A percentile compares a stretch with the other conserved stretches of the same genome.
Conservation (phyloP, 2,113 vertebrate genomes). For the Maccullochella peelii region DNA sequence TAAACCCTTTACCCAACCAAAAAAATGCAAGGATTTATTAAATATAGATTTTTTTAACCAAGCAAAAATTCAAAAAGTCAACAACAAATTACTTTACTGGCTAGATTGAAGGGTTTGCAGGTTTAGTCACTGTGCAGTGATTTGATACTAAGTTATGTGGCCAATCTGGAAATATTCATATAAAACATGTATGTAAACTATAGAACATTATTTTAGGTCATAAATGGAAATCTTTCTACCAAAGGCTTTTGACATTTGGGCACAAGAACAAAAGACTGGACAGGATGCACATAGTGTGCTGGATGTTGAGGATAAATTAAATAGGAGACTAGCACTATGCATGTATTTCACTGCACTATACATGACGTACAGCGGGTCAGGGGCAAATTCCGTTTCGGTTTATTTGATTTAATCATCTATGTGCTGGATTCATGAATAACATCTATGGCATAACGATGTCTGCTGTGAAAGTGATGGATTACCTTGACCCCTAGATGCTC, state of each 20-base stretch:
- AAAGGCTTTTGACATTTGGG: background rate
- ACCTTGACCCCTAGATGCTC: constrained; percentile 79
- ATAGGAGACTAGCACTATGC: constrained; percentile 1
- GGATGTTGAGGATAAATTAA: constrained; percentile 33
- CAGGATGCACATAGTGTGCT: constrained; percentile 3
- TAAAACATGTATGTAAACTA: constrained; percentile 16
- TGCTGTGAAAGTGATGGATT: constrained; percentile 81
- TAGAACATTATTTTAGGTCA: background rate
- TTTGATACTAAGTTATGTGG: background rate
- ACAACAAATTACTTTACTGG: background rate
- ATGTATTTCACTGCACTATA: constrained; percentile 47
- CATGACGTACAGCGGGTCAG: constrained; percentile 56
- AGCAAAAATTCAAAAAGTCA: background rate
- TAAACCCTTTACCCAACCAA: background rate
- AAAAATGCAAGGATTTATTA: too few species aligned
- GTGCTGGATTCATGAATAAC: constrained; percentile 76
- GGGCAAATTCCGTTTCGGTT: constrained; percentile 62
- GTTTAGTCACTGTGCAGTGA: background rate
- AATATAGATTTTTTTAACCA: background rate
- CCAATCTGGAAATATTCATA: background rate
- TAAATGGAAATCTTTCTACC: background rate
- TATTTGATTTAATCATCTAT: constrained; percentile 69
- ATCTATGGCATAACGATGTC: constrained; percentile 64
- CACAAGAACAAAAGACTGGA: constrained; percentile 37
- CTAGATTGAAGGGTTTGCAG: background rate